Evolutionary conservation across 2,888 invertebrate genomes (phyloP).

Genomic region (Achlya flavicornis): DNA sequence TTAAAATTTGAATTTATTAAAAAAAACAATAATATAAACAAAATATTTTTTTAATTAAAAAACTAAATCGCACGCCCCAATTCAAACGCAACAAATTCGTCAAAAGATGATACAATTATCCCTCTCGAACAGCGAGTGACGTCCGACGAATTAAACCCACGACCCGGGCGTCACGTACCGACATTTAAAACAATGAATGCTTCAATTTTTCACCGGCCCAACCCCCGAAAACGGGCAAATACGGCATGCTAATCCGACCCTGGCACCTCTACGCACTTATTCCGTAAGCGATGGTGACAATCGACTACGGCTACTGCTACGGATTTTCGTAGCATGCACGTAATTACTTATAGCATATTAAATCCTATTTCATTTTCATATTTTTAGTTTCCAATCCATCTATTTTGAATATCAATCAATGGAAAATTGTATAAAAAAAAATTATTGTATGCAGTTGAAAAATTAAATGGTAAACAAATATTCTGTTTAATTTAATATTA

Average conservation of each 20-base stretch:
- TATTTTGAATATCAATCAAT: not conserved
- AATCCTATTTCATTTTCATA: too few relatives aligned
- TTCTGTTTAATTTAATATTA: too few relatives aligned
- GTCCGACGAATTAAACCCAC: constrained; percentile 46
- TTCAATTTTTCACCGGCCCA: constrained; percentile 77
- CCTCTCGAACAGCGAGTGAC: constrained; percentile 33
- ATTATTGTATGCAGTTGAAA: too few relatives aligned
- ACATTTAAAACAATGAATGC: constrained; percentile 79
- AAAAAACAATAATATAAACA: constrained; percentile 2
- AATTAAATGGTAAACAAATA: too few relatives aligned
- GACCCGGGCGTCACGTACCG: constrained; percentile 60
- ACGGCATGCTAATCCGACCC: constrained; percentile 63
- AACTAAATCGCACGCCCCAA: constrained; percentile 18
- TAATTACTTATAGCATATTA: not conserved
- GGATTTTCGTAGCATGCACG: not conserved
- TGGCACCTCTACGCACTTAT: constrained; percentile 39
- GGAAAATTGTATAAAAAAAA: not conserved
- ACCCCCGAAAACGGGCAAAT: constrained; percentile 48
- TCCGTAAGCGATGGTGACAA: constrained; percentile 31
- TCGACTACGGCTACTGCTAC: constrained; percentile 3
- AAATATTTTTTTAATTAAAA: not conserved
- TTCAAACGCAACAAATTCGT: constrained; percentile 35
- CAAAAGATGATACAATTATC: constrained; percentile 56
- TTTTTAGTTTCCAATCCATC: too few relatives aligned
- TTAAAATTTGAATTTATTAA: not conserved